phyloP scores from a whole-genome alignment of 2,113 vertebrate genomes.

The Oncorhynchus gorbuscha region DNA sequence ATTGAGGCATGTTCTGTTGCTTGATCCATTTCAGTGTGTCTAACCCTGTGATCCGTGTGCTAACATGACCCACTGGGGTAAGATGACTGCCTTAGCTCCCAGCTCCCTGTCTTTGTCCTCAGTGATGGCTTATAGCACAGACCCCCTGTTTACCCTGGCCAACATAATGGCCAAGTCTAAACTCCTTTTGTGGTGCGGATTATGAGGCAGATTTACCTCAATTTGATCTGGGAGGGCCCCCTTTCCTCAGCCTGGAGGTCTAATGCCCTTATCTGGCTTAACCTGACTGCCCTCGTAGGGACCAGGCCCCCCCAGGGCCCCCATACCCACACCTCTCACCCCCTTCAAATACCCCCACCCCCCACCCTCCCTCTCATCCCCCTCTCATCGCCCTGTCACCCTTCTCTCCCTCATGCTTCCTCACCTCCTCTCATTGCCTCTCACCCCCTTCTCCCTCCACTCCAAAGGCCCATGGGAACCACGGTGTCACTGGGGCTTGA shows the following conservation, averaged over 20 bases:
- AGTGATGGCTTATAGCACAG: slow-evolving; percentile 69
- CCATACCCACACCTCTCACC: slow-evolving; percentile 41
- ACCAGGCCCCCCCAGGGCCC: slow-evolving; percentile 57
- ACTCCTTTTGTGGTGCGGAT: slow-evolving; percentile 82
- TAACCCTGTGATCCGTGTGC: slow-evolving; percentile 72
- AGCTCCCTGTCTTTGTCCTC: slow-evolving; percentile 60
- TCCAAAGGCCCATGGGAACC: slow-evolving; percentile 52
- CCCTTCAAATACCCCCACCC: slow-evolving; percentile 51
- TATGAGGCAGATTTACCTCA: slow-evolving; percentile 82
- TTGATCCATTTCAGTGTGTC: slow-evolving; percentile 71
- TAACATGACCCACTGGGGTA: slow-evolving; percentile 70
- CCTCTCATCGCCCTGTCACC: not conserved
- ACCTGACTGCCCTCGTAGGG: slow-evolving; percentile 74
- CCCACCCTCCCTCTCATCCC: slow-evolving; percentile 40
- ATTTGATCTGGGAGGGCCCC: slow-evolving; percentile 79
- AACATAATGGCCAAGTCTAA: slow-evolving; percentile 78
- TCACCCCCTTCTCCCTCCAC: slow-evolving; percentile 32
- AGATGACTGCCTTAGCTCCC: slow-evolving; percentile 61
- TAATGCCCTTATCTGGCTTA: slow-evolving; percentile 85
- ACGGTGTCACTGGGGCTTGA: slow-evolving; percentile 49
- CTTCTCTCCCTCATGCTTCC: no score
- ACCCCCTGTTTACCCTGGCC: slow-evolving; percentile 79
- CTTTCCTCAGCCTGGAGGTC: slow-evolving; percentile 87
- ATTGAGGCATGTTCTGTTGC: slow-evolving; percentile 62
- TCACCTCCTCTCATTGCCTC: no score